Conservation (phyloP, 2,113 vertebrate genomes). For the Mustela nigripes region DNA sequence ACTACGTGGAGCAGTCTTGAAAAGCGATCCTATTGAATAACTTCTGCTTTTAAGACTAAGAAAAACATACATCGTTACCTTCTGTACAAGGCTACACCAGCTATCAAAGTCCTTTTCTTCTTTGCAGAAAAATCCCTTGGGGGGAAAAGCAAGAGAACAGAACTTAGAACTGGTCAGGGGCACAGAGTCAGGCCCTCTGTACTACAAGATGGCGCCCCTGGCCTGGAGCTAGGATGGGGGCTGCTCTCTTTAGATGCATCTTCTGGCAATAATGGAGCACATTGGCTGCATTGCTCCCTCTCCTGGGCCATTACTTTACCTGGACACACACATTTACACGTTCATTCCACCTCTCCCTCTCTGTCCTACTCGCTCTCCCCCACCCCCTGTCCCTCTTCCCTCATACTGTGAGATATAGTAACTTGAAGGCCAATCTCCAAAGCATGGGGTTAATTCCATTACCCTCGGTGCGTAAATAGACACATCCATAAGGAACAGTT, state of each 20-base stretch:
- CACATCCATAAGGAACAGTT: neutral
- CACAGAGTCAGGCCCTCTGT: neutral
- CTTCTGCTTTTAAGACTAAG: conserved; percentile 42
- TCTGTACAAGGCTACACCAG: conserved; percentile 93
- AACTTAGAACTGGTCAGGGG: conserved; percentile 35
- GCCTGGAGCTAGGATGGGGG: neutral
- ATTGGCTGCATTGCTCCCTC: neutral
- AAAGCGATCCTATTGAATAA: conserved; percentile 21
- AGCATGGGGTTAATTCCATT: conserved; percentile 11
- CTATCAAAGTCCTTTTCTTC: conserved; percentile 94
- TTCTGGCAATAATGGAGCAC: neutral
- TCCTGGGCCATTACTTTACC: neutral
- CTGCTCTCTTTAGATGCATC: neutral
- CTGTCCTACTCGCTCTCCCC: neutral
- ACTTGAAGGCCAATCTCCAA: conserved; percentile 50
- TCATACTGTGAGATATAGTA: neutral
- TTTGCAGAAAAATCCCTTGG: conserved; percentile 94
- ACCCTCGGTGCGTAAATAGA: neutral
- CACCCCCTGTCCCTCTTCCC: neutral
- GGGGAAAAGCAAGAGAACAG: conserved; percentile 40
- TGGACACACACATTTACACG: neutral
- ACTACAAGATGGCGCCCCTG: neutral
- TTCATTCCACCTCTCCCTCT: neutral
- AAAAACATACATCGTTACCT: conserved; percentile 86
- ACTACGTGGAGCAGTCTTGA: conserved; percentile 23